Evolutionary conservation across 2,888 invertebrate genomes (phyloP).

Genomic region (Euplagia quadripunctaria): DNA sequence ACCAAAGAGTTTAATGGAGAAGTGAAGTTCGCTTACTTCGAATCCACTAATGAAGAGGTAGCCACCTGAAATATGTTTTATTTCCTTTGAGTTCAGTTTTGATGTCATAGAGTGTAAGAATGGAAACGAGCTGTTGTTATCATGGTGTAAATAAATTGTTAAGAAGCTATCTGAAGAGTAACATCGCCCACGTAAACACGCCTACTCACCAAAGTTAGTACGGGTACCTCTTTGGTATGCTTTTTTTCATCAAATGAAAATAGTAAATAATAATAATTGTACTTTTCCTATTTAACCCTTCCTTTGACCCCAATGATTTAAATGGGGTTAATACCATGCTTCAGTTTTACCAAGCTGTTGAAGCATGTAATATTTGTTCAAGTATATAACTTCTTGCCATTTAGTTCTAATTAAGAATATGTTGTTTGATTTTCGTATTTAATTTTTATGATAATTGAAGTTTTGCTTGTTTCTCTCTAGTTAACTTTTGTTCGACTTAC

Average conservation of each 20-base stretch:
- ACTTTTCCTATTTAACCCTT: not conserved
- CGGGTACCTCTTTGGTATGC: not conserved
- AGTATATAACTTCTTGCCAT: not conserved
- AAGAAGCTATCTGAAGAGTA: not conserved
- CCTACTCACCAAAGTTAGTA: not conserved
- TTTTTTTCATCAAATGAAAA: not conserved
- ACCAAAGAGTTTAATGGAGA: constrained; percentile 92
- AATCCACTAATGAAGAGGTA: constrained; percentile 92
- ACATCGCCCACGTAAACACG: constrained; percentile 4
- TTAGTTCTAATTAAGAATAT: not conserved
- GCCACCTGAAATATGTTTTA: constrained; percentile 85
- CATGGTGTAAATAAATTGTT: not conserved
- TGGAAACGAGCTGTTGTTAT: constrained; percentile 36
- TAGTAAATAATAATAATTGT: not conserved
- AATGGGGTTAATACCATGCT: constrained; percentile 5
- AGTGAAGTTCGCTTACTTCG: constrained; percentile 83
- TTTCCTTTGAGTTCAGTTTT: constrained; percentile 50
- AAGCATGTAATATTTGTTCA: not conserved
- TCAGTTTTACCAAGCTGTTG: not conserved
- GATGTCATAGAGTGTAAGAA: constrained; percentile 31
- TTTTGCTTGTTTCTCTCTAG: not conserved
- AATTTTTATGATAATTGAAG: not conserved
- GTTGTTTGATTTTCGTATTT: not conserved
- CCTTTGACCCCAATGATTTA: constrained; percentile 6
- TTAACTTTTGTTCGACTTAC: not conserved